Conservation (phyloP, 1,140 invertebrate genomes). For the Drosophila cardini region DNA sequence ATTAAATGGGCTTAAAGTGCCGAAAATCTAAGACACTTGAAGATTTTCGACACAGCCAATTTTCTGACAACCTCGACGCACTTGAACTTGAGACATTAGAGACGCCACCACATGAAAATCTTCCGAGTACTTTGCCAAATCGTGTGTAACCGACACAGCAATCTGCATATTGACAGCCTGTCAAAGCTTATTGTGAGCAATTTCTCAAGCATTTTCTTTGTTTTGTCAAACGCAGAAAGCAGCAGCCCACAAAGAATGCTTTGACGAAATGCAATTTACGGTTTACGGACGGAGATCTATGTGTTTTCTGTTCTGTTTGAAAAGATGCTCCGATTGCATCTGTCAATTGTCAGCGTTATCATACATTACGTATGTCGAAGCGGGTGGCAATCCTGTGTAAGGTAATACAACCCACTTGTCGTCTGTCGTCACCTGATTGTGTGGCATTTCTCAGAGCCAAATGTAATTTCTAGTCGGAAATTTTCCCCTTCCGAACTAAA, state of each 20-base stretch:
- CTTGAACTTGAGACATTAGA: conserved; percentile 70
- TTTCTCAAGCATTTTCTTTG: conserved; percentile 59
- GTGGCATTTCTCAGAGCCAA: conserved; percentile 52
- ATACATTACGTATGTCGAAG: conserved; percentile 59
- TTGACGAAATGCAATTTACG: conserved; percentile 80
- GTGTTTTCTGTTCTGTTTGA: conserved; percentile 1
- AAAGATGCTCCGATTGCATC: conserved; percentile 68
- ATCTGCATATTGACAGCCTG: conserved; percentile 79
- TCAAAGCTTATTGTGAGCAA: conserved; percentile 66
- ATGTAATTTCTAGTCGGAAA: conserved; percentile 73
- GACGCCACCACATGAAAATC: conserved; percentile 20
- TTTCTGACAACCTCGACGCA: conserved; percentile 42
- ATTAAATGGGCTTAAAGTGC: conserved; percentile 72
- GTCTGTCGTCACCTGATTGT: conserved; percentile 70
- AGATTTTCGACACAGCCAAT: conserved; percentile 63
- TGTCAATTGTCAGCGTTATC: conserved; percentile 69
- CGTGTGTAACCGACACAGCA: conserved; percentile 64
- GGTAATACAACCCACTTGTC: conserved; percentile 49
- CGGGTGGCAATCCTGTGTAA: conserved; percentile 52
- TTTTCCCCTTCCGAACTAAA: neutral
- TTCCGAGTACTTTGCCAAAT: conserved; percentile 52
- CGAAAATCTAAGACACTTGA: conserved; percentile 28
- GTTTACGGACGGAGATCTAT: neutral
- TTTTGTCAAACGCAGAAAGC: conserved; percentile 50
- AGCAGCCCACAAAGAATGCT: conserved; percentile 74